Base-by-base conservation (phyloP, 2,888 invertebrate genomes). In the Lycaena phlaeas region DNA sequence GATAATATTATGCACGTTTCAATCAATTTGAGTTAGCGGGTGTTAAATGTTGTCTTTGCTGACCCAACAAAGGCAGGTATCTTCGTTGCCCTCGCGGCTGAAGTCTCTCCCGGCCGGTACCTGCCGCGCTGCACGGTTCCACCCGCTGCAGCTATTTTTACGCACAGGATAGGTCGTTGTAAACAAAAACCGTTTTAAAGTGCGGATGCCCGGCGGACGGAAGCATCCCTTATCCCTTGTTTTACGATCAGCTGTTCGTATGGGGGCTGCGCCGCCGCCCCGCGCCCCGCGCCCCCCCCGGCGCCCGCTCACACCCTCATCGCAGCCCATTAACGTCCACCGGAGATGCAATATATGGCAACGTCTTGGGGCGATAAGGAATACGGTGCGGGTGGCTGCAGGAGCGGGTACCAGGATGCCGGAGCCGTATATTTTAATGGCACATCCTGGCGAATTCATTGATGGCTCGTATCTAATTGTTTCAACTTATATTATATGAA, bases 191-290 rank as follows among this genome's bases (percentile, higher is more conserved):
- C 14, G n/a, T 3, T 18, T 36, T 36, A 14, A 36, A 14, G 36
- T 25, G 22, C 36, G 36, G 36, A 36, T 36, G 36, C 9, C 2
- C 6, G 18, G 7, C 18, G 36, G 36, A 18, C 14, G 36, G 36
- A 22, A 18, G 18, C n/a, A 17, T 36, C 25, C 11, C 22, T 18
- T 17, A 10, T 25, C 36, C 12, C 25, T 36, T 36, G 36, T 36
- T 34, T 34, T 34, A 34, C 36, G 36, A 36, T 36, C 36, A 36
- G 36, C 36, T 36, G 36, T 36, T 36, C 18, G 11, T 18, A 36
- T 22, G 9, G 36, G 36, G 36, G 36, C 36, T 36, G 25, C 3
- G 3, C 22, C 14, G 22, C 36, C 36, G 10, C 11, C 34, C 22
- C 14, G 22, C 36, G 22, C 12, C 11, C 34, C 11, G n/a, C n/a